Percentiles rank a stretch among this genome's conserved stretches.
phyloP scores from a whole-genome alignment of 2,797 vertebrate species.

The Miichthys miiuy region DNA sequence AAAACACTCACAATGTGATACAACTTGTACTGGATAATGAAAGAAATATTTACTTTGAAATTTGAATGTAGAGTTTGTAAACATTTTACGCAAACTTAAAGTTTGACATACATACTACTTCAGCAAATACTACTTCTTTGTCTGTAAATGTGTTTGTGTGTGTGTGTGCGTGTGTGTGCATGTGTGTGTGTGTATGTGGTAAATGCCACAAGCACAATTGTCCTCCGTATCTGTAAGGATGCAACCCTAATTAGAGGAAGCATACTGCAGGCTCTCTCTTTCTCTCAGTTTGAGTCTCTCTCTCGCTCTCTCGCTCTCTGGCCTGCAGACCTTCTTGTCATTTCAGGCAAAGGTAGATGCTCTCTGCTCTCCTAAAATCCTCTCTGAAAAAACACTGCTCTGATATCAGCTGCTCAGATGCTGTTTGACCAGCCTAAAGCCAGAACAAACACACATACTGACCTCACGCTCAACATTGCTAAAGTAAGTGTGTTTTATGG shows the following conservation, averaged over 20 bases:
- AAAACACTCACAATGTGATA: not conserved
- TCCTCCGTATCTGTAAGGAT: constrained; percentile 48
- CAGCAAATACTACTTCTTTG: not conserved
- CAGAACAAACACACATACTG: constrained; percentile 19
- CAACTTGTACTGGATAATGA: too few relatives aligned
- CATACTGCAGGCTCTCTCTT: constrained; percentile 39
- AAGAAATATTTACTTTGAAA: not conserved
- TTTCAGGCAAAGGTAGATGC: constrained; percentile 51
- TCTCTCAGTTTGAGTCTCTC: constrained; percentile 17
- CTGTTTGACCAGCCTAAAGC: constrained; percentile 25
- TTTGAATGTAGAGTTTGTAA: not conserved
- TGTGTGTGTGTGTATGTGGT: constrained; percentile 20
- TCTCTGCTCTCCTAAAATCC: constrained; percentile 60
- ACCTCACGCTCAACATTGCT: constrained; percentile 1
- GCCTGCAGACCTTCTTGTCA: constrained; percentile 55
- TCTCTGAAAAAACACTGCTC: constrained; percentile 67
- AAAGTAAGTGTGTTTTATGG: not conserved
- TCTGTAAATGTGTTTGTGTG: too few relatives aligned
- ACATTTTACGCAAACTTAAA: not conserved
- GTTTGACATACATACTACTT: not conserved
- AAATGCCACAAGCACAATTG: constrained; percentile 24
- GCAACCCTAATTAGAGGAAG: constrained; percentile 53
- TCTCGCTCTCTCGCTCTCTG: constrained; percentile 2
- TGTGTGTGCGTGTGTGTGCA: not conserved
- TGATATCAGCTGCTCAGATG: constrained; percentile 53